Conservation (phyloP, 2,888 invertebrate genomes). For the Eulithis prunata region DNA sequence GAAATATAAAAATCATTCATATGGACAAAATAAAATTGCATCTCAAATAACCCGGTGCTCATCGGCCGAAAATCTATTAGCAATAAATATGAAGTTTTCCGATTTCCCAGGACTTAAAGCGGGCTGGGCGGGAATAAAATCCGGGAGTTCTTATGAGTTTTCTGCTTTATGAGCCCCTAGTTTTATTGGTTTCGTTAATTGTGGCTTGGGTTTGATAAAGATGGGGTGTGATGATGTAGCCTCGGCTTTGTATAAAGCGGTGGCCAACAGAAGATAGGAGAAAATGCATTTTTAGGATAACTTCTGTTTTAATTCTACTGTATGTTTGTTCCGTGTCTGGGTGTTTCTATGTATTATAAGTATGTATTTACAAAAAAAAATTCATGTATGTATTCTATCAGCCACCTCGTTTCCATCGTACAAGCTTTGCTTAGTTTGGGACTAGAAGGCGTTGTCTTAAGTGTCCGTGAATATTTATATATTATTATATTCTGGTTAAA, state of each 20-base stretch:
- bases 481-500: too few relatives aligned
- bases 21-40: conserved; percentile 84
- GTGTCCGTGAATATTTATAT: too few relatives aligned
- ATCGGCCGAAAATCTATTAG: conserved; percentile 83
- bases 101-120: conserved; percentile 82
- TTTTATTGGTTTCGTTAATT: conserved; percentile 69
- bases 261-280: too few relatives aligned
- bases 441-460: too few relatives aligned
- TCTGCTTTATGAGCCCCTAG: conserved; percentile 71
- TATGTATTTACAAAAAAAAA: too few relatives aligned
- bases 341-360: too few relatives aligned
- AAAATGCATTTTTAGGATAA: too few relatives aligned
- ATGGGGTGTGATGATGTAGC: conserved; percentile 19
- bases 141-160: conserved; percentile 71
- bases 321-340: too few relatives aligned
- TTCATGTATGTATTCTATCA: too few relatives aligned
- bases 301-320: too few relatives aligned
- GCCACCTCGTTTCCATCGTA: too few relatives aligned
- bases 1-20: conserved; percentile 83
- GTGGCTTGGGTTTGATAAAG: conserved; percentile 32
- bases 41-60: conserved; percentile 81
- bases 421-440: too few relatives aligned
- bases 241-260: not conserved
- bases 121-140: conserved; percentile 64
- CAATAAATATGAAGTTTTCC: conserved; percentile 85